A percentile compares a stretch with the other conserved stretches of the same genome.
These are phyloP conservation scores for Tympanoctomys barrerae DNA, from an alignment of 2,797 vertebrate species.

Conservation along the genomic window DNA sequence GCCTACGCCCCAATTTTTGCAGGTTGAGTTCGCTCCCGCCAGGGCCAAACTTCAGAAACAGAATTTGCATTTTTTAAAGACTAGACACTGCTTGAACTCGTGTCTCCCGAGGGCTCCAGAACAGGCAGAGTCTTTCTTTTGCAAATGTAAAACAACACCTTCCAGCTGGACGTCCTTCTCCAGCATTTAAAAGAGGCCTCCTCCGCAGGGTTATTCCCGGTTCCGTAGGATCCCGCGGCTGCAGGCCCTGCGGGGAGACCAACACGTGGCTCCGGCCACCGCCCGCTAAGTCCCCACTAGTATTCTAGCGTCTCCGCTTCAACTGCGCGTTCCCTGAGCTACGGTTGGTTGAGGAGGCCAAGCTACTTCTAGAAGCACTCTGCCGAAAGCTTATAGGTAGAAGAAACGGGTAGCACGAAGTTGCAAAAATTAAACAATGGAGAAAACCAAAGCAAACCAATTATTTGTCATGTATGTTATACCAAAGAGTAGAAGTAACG, in stretches of 20 bases:
- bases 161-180: neutral
- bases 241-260: rapidly evolving
- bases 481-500: neutral
- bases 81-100: neutral
- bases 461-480: neutral
- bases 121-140: neutral
- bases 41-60: neutral
- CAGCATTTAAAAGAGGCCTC: neutral
- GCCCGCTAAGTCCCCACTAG: neutral
- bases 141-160: conserved; percentile 29
- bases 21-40: too few relatives aligned
- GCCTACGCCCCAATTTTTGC: neutral
- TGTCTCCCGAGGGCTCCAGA: neutral
- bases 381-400: neutral
- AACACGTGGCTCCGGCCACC: neutral
- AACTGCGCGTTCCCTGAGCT: neutral
- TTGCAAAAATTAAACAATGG: neutral
- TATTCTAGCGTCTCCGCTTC: neutral
- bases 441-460: neutral
- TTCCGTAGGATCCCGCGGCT: neutral
- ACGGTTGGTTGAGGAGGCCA: neutral
- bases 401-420: neutral
- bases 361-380: neutral
- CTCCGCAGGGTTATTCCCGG: neutral
- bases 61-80: neutral